Base-by-base conservation (phyloP, 2,888 invertebrate species). In the Molanna angustata region DNA sequence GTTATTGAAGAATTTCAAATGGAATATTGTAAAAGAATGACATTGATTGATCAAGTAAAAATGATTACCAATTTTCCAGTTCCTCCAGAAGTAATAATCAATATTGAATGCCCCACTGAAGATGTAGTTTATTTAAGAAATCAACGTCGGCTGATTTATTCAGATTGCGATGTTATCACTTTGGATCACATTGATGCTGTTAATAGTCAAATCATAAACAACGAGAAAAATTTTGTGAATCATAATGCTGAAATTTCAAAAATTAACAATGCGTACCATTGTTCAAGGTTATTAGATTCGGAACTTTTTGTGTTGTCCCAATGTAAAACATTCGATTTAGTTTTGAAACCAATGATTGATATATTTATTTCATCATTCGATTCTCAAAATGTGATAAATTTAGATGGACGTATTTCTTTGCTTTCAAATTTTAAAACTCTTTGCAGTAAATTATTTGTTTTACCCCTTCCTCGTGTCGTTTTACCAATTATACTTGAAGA, bases 81-180 rank as follows among this genome's bases (percentile, higher is more conserved):
- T 50, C 68, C 68, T 56, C 76, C 79, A n/a, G 67, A 73, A 60
- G 63, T 83, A 35, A 71, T 84, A 17, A 74, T 85, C 60, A 78
- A 82, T 61, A 63, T 82, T 1, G 72, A 73, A 33, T 79, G 80
- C 57, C 71, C 78, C 18, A 76, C 80, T 57, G 65, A 64, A 45
- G 83, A 83, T 62, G 69, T 77, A n/a, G 61, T 78, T 18, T 67
- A 67, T 13, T 76, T 71, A 58, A 57, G 71, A 22, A 59, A 64
- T 20, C 62, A 67, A 22, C 66, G 65, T 54, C 63, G 67, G 1
- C 64, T 64, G 21, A 65, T 74, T 59, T 52, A 68, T 3, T 53
- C 60, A n/a, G 64, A 66, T 0, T 21, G 27, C 17, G 64, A 66
- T n/a, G n/a, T n/a, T n/a, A n/a, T n/a, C n/a, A n/a, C n/a, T n/a